phyloP scores from a whole-genome alignment of 2,113 vertebrate genomes.

The Campylorhamphus procurvoides region DNA sequence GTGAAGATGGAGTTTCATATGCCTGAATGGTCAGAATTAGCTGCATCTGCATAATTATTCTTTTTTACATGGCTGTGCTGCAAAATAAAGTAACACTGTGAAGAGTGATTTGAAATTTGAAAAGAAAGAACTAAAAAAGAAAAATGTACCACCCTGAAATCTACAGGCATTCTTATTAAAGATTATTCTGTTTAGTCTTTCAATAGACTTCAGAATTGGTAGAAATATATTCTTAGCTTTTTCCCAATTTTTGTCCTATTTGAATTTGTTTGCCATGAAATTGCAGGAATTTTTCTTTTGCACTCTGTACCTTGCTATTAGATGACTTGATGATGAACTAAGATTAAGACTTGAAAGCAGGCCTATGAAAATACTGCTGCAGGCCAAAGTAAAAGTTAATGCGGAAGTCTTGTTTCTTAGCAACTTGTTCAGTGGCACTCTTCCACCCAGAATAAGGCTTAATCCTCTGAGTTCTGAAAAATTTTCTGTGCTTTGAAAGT shows the following conservation, averaged over 20 bases:
- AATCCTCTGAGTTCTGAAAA: background rate
- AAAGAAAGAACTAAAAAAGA: background rate
- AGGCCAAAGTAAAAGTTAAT: background rate
- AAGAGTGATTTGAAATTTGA: background rate
- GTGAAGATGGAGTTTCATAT: background rate
- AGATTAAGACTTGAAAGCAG: background rate
- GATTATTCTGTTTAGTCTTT: background rate
- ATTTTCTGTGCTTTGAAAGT: background rate
- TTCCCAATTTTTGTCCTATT: background rate
- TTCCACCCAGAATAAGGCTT: background rate
- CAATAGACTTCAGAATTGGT: background rate
- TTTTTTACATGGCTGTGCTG: background rate
- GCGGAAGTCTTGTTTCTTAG: background rate
- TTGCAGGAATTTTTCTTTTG: background rate
- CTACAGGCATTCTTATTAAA: background rate
- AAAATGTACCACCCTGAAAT: background rate
- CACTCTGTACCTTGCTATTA: background rate
- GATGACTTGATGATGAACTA: background rate
- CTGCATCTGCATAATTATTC: background rate
- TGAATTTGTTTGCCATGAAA: background rate
- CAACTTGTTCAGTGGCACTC: background rate
- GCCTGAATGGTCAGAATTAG: background rate
- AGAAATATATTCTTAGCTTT: background rate
- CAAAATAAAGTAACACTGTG: background rate
- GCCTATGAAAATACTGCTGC: background rate